Conservation (phyloP, 2,113 vertebrate genomes). For the Planiliza haematocheilus region DNA sequence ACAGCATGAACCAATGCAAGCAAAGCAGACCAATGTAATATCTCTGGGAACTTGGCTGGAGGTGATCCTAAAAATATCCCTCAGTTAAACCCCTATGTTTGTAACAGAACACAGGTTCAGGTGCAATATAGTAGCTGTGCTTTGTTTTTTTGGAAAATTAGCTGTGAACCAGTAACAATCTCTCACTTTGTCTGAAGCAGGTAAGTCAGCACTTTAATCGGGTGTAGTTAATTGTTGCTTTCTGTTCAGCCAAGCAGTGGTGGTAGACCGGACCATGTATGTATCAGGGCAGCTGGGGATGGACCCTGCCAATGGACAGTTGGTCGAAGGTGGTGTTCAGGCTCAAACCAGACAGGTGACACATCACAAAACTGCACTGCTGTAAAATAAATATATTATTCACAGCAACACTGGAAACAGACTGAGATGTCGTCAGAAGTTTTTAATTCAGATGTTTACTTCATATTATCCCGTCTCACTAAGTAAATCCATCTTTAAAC, state of each 20-base stretch:
- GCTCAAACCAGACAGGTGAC: constrained; percentile 91
- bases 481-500: too few relatives aligned
- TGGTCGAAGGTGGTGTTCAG: constrained; percentile 89
- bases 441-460: too few relatives aligned
- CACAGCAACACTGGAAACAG: neutral
- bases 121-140: too few relatives aligned
- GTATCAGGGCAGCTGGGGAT: constrained; percentile 93
- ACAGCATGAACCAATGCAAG: too few relatives aligned
- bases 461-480: too few relatives aligned
- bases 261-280: constrained; percentile 93
- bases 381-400: neutral
- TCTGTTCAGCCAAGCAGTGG: constrained; percentile 94
- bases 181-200: accelerated
- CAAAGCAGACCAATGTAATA: neutral
- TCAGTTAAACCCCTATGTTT: too few relatives aligned
- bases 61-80: too few relatives aligned
- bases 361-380: neutral
- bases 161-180: neutral
- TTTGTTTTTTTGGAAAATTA: too few relatives aligned
- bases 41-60: too few relatives aligned
- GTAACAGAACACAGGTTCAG: too few relatives aligned
- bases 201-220: neutral
- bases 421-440: too few relatives aligned
- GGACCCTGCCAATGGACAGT: constrained; percentile 87
- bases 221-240: neutral